Evolutionary conservation across 2,113 vertebrate genomes (phyloP), one percentile per base, ranked within the genome.

Genomic region (Paradoxurus hermaphroditus): DNA sequence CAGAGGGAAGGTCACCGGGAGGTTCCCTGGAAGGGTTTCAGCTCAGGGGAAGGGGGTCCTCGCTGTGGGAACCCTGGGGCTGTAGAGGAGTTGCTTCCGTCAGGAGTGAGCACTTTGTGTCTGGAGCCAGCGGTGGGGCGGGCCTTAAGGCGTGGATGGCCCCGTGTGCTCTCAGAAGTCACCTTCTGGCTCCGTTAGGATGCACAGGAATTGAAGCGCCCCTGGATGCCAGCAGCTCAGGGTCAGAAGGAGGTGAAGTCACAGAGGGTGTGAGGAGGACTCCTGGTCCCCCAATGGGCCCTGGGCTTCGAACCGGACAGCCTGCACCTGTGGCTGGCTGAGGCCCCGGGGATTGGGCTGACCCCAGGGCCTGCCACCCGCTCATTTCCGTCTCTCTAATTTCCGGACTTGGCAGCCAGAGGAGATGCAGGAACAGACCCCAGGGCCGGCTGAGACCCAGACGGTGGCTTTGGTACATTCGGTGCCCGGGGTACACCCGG

Each of bases 401-500:
- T 65, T 91, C 0, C 0, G 29, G 31, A 82, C 72, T 65, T 95
- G 82, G 10, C 94, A 98, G 98, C 92, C 91, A 4, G 84, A 75
- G 21, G 94, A 97, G 49, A 49, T 19, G 0, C 21, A 90, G 62
- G 49, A 4, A 1, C 83, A 85, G 21, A 29, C 67, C 34, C 4
- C 46, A 0, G 62, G n/a, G 25, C 70, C 75, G 46, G n/a, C 81
- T 63, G 62, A 97, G 41, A 8, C 75, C 72, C 97, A 87, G 0
- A 3, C 89, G 25, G 5, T 56, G 31, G 59, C 94, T 4, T n/a
- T 96, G 68, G 94, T 98, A 1, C 94, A 95, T 41, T 68, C 94
- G 0, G 97, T 90, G 51, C 95, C 98, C 0, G 88, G 97, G 10
- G 77, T 46, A 13, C 75, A 95, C 75, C 97, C 97, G 0, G 81